Evolutionary conservation across 2,888 invertebrate species (phyloP), one percentile per base, ranked within the genome.

Genomic region (Panopea generosa): DNA sequence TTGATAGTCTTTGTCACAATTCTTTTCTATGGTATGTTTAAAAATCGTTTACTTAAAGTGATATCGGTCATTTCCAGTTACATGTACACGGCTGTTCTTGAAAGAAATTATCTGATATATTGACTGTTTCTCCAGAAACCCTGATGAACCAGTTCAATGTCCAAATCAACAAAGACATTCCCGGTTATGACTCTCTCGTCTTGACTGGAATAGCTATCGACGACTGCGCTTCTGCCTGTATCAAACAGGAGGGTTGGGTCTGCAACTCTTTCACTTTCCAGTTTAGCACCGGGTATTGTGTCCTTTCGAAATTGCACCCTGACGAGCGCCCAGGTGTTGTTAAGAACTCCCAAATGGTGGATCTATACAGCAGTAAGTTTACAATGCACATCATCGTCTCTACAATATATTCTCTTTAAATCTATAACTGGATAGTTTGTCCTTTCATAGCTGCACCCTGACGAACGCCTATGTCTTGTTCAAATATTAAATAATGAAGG

Each of bases 241-340:
- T 80, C 6, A 62, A 52, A 6, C 78, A 85, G 47, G 69, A 85
- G 1, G 67, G 72, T 16, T 89, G 86, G 72, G 61, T 78, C 27
- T 89, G 89, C 56, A 79, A 86, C 52, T 86, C 87, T 0, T 89
- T 89, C 66, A 84, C 86, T 33, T 89, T 82, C 76, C 84, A 86
- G 61, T 85, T 83, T 65, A 68, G 71, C 16, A 80, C 83, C 7
- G 85, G 87, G 22, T 72, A 81, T 20, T 89, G 89, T 59, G 60
- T 77, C 33, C 49, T 87, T 27, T 86, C 86, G 26, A 82, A 79
- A 38, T 52, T 84, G 1, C 87, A 87, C 47, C 87, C 89, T 0
- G 87, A 86, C 53, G 84, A 84, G 27, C 62, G 79, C 0, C 85
- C 86, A 0, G 63, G 82, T 1, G 61, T 75, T 18, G 82, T 87